Conservation (phyloP, 2,888 invertebrate genomes). For the Harmothoe impar region DNA sequence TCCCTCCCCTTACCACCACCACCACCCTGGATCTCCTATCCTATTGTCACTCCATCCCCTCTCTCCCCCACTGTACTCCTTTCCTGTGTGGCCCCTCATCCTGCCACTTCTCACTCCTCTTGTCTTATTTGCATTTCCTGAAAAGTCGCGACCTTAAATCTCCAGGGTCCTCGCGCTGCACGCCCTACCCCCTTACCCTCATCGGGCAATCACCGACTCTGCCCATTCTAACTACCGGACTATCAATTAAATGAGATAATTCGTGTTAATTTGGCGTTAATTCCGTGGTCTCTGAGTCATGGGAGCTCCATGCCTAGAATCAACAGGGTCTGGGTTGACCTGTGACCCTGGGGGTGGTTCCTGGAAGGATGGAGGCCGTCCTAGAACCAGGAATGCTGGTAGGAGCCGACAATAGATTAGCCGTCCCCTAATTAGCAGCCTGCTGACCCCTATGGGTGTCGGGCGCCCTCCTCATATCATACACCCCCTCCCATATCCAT, state of each 20-base stretch:
- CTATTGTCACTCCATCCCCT: too few species aligned
- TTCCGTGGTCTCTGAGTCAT: constrained; percentile 38
- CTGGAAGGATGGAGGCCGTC: constrained; percentile 20
- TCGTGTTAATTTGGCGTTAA: constrained; percentile 55
- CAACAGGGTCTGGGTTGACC: constrained; percentile 38
- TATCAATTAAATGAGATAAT: constrained; percentile 48
- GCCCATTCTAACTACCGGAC: constrained; percentile 21
- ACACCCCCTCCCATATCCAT: neutral
- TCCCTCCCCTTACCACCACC: too few species aligned
- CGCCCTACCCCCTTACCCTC: constrained; percentile 19
- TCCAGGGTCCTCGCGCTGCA: neutral
- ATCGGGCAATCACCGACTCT: constrained; percentile 47
- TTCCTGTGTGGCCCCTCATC: too few species aligned
- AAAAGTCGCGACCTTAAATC: neutral
- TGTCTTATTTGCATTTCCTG: neutral
- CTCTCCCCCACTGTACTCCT: too few species aligned
- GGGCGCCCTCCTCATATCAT: constrained; percentile 11
- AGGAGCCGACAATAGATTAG: constrained; percentile 25
- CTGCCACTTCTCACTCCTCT: neutral
- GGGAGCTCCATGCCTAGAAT: constrained; percentile 9
- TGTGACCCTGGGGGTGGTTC: constrained; percentile 51
- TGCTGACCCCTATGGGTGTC: constrained; percentile 10
- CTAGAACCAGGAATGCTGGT: constrained; percentile 40
- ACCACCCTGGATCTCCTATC: too few species aligned
- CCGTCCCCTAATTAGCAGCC: neutral